Percentiles rank a stretch among this genome's conserved stretches.
Evolutionary conservation across 2,888 invertebrate species (phyloP).

Genomic region (Melanostoma scalare): DNA sequence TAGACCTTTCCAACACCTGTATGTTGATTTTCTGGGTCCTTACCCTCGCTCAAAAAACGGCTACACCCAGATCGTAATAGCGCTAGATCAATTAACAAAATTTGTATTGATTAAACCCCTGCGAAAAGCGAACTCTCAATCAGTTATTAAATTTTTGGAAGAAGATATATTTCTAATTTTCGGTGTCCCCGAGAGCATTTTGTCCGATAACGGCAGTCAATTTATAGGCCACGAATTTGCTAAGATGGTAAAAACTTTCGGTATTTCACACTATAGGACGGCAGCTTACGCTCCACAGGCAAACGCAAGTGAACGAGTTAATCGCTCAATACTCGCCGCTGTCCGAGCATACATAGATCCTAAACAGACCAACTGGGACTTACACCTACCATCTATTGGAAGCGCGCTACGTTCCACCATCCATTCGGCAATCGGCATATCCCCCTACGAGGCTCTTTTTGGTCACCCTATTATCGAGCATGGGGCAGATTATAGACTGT

Average conservation of each 20-base stretch:
- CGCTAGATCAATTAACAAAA: conserved; percentile 6
- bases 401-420: too few species aligned
- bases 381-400: too few species aligned
- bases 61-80: background rate
- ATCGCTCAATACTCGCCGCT: background rate
- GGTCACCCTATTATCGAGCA: too few species aligned
- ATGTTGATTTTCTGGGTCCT: conserved; percentile 6
- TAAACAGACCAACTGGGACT: too few species aligned
- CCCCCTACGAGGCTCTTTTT: too few species aligned
- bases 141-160: background rate
- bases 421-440: too few species aligned
- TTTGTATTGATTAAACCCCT: conserved; percentile 14
- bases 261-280: background rate
- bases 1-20: conserved; percentile 10
- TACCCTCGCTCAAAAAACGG: conserved; percentile 9
- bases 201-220: conserved; percentile 17
- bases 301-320: conserved; percentile 2
- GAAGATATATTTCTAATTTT: background rate
- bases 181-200: conserved; percentile 7
- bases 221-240: conserved; percentile 1
- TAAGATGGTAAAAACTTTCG: background rate
- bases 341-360: too few species aligned
- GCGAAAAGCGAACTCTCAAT: background rate
- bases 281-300: background rate
- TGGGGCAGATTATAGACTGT: too few species aligned